Evolutionary conservation across 2,888 invertebrate species (phyloP), one percentile per base, ranked within the genome.

Genomic region (Drosophila austrosaltans): DNA sequence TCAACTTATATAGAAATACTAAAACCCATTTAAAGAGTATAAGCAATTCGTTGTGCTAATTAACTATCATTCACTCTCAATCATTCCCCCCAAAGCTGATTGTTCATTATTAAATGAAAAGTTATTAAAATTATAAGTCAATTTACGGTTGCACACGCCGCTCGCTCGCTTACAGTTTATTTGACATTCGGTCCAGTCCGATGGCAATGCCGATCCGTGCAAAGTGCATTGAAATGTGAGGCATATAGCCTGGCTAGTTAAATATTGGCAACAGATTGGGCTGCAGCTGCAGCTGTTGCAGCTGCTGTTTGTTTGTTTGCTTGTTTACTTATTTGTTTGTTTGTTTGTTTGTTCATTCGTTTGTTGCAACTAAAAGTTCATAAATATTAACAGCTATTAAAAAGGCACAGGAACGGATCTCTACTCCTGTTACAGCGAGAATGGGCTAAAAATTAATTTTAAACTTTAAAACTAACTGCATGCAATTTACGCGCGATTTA

Each of bases 331-430:
- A 39, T 67, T 76, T 67, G 61, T 12, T 36, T 20, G 57, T 66
- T 64, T 58, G 67, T 73, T 76, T 65, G 48, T 67, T 76, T 67
- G 63, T 20, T 36, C 32, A 61, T 67, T 64, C 59, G 69, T 63
- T 70, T 63, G 70, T 73, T 76, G 75, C 58, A 72, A 57, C 66
- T 81, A 72, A 71, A 63, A 54, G 69, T 76, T 89, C 89, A 86
- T 86, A 86, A 86, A 86, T 86, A 86, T 86, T 86, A 82, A 89
- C 77, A 88, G 89, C 78, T 72, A 75, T 88, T 89, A 88, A 89
- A 75, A 76, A 68, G 8, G 36, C 69, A 64, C 71, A 53, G 63
- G 36, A 63, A 58, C 72, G 16, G 16, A 16, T 16, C 16, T 16
- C 16, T 16, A 16, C 16, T 16, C 60, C 40, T 57, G 66, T 53